Conservation (phyloP, 2,113 vertebrate species). For the Amazona vittata region DNA sequence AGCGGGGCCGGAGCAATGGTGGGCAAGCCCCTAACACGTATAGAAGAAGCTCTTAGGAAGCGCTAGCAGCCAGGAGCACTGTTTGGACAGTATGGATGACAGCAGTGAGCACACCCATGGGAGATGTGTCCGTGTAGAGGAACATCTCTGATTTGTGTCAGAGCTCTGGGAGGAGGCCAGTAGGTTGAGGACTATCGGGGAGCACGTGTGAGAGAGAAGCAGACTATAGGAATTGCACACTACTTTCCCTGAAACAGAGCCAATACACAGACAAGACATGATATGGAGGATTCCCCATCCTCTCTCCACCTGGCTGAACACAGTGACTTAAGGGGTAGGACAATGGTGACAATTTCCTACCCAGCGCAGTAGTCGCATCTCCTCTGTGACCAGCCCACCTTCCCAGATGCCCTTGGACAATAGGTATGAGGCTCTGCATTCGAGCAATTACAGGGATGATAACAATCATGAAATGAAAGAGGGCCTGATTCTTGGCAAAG, state of each 20-base stretch:
- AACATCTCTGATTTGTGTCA: neutral
- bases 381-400: neutral
- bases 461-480: neutral
- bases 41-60: neutral
- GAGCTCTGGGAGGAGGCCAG: too few relatives aligned
- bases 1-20: neutral
- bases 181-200: neutral
- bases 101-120: neutral
- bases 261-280: neutral
- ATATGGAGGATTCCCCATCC: neutral
- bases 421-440: neutral
- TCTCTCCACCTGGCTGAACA: neutral
- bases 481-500: neutral
- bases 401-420: neutral
- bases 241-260: neutral
- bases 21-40: neutral
- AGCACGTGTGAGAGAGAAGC: neutral
- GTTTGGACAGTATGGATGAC: neutral
- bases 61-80: neutral
- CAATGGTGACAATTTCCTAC: neutral
- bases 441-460: neutral
- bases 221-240: neutral
- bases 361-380: neutral
- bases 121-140: neutral
- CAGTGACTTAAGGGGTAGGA: neutral